phyloP scores from a whole-genome alignment of 2,113 vertebrate genomes.

The Leptobrachium leishanense region DNA sequence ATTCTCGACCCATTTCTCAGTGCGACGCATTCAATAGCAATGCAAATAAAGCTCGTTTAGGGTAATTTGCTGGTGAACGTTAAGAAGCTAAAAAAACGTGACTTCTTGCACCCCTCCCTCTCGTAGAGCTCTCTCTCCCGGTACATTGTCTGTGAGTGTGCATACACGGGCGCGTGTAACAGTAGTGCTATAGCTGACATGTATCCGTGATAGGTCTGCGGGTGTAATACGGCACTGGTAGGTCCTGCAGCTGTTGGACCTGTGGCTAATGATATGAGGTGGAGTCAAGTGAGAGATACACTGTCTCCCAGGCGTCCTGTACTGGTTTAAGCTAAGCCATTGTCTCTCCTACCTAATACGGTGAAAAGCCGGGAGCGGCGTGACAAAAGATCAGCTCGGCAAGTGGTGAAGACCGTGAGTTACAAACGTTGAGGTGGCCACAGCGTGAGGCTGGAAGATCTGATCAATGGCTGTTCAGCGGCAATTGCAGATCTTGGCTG shows the following conservation, averaged over 20 bases:
- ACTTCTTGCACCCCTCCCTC: slow-evolving; percentile 18
- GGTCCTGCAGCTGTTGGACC: neutral
- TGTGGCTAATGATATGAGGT: no score
- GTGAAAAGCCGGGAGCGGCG: neutral
- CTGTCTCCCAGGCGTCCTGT: neutral
- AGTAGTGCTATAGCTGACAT: slow-evolving; percentile 23
- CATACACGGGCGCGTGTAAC: slow-evolving; percentile 25
- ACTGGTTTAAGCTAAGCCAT: neutral
- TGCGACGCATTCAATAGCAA: neutral
- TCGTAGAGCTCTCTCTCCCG: neutral
- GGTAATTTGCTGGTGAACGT: no score
- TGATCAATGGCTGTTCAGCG: neutral
- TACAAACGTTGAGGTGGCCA: neutral
- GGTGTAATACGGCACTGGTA: neutral
- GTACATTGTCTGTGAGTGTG: slow-evolving; percentile 30
- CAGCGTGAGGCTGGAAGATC: neutral
- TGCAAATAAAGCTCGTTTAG: neutral
- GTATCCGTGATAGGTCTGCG: slow-evolving; percentile 15
- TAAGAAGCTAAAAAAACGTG: slow-evolving; percentile 1
- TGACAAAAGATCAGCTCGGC: neutral
- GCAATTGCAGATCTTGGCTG: neutral
- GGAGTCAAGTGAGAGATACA: no score
- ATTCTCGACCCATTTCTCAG: neutral
- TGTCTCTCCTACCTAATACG: neutral
- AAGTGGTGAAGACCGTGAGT: neutral